phyloP scores from a whole-genome alignment of 64 coral and sea anemone species.

The Platygyra sinensis region DNA sequence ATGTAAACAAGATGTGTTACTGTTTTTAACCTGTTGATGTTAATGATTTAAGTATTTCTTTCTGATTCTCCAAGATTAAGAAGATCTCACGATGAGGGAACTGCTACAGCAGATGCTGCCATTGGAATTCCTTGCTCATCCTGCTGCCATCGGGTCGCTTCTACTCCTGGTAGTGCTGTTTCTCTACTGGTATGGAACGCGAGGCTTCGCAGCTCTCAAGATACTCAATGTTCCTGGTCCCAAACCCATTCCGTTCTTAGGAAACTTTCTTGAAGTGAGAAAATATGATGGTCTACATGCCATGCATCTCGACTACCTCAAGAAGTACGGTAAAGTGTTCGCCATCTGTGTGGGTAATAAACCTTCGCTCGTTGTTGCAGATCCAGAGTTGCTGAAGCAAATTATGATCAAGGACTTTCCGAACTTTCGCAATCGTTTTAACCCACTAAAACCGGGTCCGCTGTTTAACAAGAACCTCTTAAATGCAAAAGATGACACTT shows the following conservation, averaged over 20 bases:
- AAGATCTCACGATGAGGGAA: background rate
- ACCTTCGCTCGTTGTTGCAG: conserved; percentile 48
- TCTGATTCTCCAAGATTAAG: background rate
- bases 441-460: too few species aligned
- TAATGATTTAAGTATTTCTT: background rate
- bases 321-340: conserved; percentile 74
- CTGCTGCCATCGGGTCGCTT: background rate
- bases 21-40: too few species aligned
- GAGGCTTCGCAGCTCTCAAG: conserved; percentile 53
- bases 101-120: background rate
- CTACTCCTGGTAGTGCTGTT: conserved; percentile 9
- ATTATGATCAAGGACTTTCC: conserved; percentile 78
- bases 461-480: background rate
- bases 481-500: conserved; percentile 45
- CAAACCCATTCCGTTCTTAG: conserved; percentile 64
- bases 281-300: conserved; percentile 54
- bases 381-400: conserved; percentile 69
- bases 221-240: conserved; percentile 70
- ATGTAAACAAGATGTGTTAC: too few species aligned
- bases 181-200: conserved; percentile 64
- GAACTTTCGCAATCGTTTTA: conserved; percentile 58
- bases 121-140: background rate
- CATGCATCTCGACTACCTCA: conserved; percentile 29
- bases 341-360: conserved; percentile 33
- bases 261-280: conserved; percentile 59